Base-by-base conservation (phyloP, 2,888 invertebrate genomes). In the Bursaphelenchus okinawaensis region DNA sequence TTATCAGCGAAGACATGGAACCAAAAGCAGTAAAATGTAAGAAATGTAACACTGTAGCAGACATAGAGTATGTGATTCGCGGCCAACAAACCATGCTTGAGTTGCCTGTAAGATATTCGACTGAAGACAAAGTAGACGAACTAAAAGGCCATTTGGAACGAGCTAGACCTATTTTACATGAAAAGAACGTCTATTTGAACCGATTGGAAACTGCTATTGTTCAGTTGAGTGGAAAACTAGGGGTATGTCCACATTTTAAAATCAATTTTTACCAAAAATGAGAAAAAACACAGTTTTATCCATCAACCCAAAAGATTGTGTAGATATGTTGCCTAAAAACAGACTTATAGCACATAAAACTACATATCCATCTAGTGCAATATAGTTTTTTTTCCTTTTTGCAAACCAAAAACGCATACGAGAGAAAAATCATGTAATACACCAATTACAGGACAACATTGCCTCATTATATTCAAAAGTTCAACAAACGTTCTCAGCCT, bases 401-500 rank as follows among this genome's bases (percentile, higher is more conserved):
- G n/a, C 12, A n/a, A n/a, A 40, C 12, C 12, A 40, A n/a, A 12
- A 16, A 12, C 50, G 12, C 50, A 40, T 40, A 16, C n/a, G 12
- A 16, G 50, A 16, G 50, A 16, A 16, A 40, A 40, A 16, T n/a
- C n/a, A 12, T n/a, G 50, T 16, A 40, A 16, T 40, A 12, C 9
- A 54, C n/a, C n/a, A n/a, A n/a, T 12, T 59, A 9, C 61, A 73
- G 54, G 71, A 74, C 9, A 74, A 73, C 16, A 31, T 76, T 7
- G 65, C 68, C 6, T 61, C 67, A 2, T 74, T 78, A 73, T 78
- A 79, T 52, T 75, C 75, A 19, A 68, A 73, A 65, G 73, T 81
- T 67, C 79, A 79, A 65, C 71, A 75, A 50, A 81, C 78, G 62
- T 80, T 78, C 64, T 74, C 74, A 56, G 68, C 72, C 73, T 81